Percentiles rank a stretch among this genome's conserved stretches.
These are phyloP conservation scores for Drosophila peninsularis DNA, from an alignment of 2,888 invertebrate species.

Conservation along the genomic window DNA sequence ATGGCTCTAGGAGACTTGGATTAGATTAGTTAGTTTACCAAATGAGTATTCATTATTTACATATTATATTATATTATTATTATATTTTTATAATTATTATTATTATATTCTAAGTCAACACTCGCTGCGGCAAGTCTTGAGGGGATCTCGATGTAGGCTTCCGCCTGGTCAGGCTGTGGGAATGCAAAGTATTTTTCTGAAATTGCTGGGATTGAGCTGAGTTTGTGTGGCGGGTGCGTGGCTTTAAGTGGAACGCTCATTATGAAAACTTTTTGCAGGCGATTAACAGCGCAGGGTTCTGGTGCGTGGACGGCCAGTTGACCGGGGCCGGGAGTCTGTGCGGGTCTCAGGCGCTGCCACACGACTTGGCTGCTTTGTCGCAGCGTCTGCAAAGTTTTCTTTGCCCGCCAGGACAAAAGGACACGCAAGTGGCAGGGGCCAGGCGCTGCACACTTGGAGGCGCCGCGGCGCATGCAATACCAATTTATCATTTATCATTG, in stretches of 20 bases:
- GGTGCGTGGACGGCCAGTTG: constrained; percentile 39
- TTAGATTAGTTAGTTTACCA: too few species aligned
- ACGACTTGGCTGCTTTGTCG: constrained; percentile 60
- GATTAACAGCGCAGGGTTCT: constrained; percentile 41
- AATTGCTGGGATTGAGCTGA: neutral
- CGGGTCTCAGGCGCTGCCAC: constrained; percentile 43
- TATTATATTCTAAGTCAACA: too few species aligned
- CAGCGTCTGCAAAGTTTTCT: constrained; percentile 81
- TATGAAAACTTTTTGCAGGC: constrained; percentile 66
- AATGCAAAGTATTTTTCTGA: too few species aligned
- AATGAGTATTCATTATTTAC: too few species aligned
- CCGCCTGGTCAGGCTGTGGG: too few species aligned
- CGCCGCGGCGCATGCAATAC: constrained; percentile 51
- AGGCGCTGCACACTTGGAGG: constrained; percentile 31
- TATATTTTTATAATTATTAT: too few species aligned
- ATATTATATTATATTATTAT: too few species aligned
- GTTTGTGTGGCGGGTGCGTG: constrained; percentile 24
- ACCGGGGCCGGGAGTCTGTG: constrained; percentile 40
- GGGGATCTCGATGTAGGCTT: too few species aligned
- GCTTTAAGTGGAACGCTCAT: constrained; percentile 59
- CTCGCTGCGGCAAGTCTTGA: too few species aligned
- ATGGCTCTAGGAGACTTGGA: too few species aligned
- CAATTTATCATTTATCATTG: constrained; percentile 66
- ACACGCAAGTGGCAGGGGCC: neutral
- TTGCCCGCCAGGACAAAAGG: constrained; percentile 26